phyloP scores from a whole-genome alignment of 2,888 invertebrate species.

The Pseudococcus jackbeardsleyi region DNA sequence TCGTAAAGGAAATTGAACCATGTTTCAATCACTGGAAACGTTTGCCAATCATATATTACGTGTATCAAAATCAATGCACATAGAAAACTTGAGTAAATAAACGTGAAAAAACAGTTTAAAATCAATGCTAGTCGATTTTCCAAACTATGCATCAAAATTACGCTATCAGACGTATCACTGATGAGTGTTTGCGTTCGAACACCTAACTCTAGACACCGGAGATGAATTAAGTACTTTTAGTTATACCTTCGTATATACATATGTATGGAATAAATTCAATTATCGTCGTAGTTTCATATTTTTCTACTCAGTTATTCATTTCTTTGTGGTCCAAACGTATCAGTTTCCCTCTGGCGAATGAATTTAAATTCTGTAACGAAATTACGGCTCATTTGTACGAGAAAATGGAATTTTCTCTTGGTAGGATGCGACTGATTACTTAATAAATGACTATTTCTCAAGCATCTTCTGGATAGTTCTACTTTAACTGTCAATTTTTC shows the following conservation, averaged over 20 bases:
- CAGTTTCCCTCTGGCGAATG: background rate
- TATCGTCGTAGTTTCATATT: background rate
- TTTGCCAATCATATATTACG: slow-evolving; percentile 41
- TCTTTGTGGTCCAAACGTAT: background rate
- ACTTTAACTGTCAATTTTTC: too few relatives aligned
- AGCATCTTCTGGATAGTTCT: background rate
- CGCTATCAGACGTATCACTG: background rate
- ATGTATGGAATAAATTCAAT: background rate
- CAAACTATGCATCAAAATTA: background rate
- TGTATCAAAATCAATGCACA: background rate
- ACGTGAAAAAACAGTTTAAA: slow-evolving; percentile 9
- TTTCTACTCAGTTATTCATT: background rate
- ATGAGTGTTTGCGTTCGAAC: too few relatives aligned
- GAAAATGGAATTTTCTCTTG: background rate
- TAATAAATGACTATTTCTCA: background rate
- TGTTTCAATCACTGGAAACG: slow-evolving; percentile 39
- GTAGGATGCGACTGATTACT: background rate
- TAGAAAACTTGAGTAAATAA: background rate
- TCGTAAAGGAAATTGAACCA: slow-evolving; percentile 33
- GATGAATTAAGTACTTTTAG: background rate
- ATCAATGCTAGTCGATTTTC: slow-evolving; percentile 21
- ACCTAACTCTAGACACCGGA: background rate
- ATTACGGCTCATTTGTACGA: background rate
- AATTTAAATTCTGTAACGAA: background rate
- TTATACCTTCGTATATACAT: background rate